Evolutionary conservation across 2,888 invertebrate species (phyloP).

Genomic region (Anodontia alba): DNA sequence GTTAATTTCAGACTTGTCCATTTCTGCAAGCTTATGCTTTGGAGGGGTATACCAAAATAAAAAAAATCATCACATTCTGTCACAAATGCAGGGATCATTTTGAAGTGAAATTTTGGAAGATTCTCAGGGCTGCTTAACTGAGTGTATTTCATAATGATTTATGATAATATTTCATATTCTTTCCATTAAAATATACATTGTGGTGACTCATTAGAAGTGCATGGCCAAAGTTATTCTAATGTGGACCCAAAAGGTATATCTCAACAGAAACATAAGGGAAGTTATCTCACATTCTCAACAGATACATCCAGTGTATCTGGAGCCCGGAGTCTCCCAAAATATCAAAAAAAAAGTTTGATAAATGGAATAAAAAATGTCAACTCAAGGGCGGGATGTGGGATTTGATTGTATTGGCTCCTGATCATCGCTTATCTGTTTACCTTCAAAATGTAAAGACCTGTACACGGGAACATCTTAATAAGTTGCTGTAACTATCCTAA

Average conservation of each 20-base stretch:
- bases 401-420: not conserved
- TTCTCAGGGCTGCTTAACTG: not conserved
- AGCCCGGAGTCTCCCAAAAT: not conserved
- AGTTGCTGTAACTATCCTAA: no score
- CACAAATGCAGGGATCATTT: not conserved
- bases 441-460: not conserved
- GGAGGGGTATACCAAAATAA: not conserved
- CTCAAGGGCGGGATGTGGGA: no score
- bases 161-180: not conserved
- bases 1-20: not conserved
- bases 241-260: slow-evolving; percentile 9
- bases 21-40: not conserved
- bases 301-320: not conserved
- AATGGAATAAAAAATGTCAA: not conserved
- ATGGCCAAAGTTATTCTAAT: not conserved
- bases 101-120: not conserved
- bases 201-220: no score
- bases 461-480: not conserved
- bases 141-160: not conserved
- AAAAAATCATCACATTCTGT: not conserved
- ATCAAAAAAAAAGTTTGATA: not conserved
- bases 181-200: no score
- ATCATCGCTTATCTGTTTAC: not conserved
- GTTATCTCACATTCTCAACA: slow-evolving; percentile 6
- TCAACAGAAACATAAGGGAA: slow-evolving; percentile 7